Base-by-base conservation (phyloP, 1,140 invertebrate species). In the Drosophila tsacasi region DNA sequence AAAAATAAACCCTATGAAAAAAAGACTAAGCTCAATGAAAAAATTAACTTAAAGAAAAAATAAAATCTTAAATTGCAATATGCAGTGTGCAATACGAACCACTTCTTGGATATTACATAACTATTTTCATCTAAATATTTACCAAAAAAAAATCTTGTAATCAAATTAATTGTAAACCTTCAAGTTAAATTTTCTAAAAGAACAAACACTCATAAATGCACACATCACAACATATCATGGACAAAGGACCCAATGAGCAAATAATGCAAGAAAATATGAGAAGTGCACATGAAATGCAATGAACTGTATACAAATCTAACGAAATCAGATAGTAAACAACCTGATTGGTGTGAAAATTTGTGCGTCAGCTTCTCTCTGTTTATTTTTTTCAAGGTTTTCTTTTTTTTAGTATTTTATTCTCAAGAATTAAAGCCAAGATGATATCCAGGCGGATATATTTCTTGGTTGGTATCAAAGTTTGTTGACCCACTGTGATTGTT, bases 401-500 rank as follows among this genome's bases (percentile, higher is more conserved):
- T 19, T 19, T 2, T n/a, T 25, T 25, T 25, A 25, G 3, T n/a
- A 25, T 25, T 25, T 25, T 25, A 25, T 25, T 25, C 23, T 25
- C 3, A 25, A 25, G 23, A 25, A 2, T 25, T 2, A 25, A 2
- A 35, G n/a, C n/a, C n/a, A n/a, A n/a, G n/a, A n/a, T n/a, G n/a
- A n/a, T 35, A 21, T 54, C 12, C 19, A 27, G 7, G 17, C 13
- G 30, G 13, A 54, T 55, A 55, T 64, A 42, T 60, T 57, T 63
- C 13, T 19, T 9, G 17, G 6, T 23, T 5, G 32, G 17, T 23
- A 37, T 9, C 25, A 8, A 32, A 47, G 21, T 47, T 47, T 46
- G 32, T 47, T 61, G 40, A 37, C 57, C 64, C 9, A 37, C n/a
- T 27, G 10, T 30, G 19, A 25, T 65, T 60, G 63, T 44, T 59